phyloP scores from a whole-genome alignment of 2,797 vertebrate species.

The Macrochelys suwanniensis region DNA sequence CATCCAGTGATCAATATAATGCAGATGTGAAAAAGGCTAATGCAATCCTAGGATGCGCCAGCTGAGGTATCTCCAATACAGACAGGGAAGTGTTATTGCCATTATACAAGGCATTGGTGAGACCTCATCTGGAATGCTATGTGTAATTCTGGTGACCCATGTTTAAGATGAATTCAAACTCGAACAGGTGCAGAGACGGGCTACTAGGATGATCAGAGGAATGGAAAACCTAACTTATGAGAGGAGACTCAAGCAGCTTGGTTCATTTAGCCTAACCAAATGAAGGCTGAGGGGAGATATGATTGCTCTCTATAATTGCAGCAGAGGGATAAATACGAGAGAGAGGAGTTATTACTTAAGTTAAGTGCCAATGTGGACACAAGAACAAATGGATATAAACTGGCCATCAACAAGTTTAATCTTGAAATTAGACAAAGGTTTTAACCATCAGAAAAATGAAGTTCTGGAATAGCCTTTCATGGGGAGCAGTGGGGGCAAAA shows the following conservation, averaged over 20 bases:
- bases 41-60: not conserved
- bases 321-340: not conserved
- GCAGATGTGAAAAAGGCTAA: not conserved
- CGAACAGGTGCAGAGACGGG: not conserved
- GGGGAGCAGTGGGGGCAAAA: not conserved
- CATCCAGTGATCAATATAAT: not conserved
- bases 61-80: not conserved
- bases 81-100: not conserved
- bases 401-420: not conserved
- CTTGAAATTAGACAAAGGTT: not conserved
- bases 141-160: not conserved
- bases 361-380: not conserved
- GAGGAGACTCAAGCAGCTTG: not conserved
- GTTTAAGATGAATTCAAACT: not conserved
- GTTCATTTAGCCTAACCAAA: not conserved
- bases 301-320: not conserved
- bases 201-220: not conserved
- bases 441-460: not conserved
- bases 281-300: not conserved
- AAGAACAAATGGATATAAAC: not conserved
- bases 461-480: not conserved
- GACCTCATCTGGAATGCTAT: not conserved
- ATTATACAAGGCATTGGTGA: not conserved
- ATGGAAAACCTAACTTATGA: not conserved
- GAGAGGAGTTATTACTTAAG: too few species aligned